A percentile compares a stretch with the other conserved stretches of the same genome.
Conservation (phyloP, 2,797 vertebrate genomes). For the Protonibea diacanthus region DNA sequence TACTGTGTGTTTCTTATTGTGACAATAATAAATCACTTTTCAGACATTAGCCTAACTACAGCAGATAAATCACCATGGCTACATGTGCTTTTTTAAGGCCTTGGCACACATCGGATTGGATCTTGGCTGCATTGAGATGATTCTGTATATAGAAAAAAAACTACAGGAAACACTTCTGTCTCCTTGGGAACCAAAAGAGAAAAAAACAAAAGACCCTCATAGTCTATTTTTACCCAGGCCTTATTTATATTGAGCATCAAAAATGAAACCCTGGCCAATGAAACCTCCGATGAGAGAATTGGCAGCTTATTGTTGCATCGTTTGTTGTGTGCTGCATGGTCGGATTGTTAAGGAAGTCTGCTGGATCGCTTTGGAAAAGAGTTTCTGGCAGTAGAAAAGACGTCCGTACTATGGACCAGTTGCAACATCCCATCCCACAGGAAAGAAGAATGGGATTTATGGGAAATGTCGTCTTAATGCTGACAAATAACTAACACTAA, state of each 20-base stretch:
- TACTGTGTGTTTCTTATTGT: conserved; percentile 10
- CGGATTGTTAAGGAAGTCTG: conserved; percentile 15
- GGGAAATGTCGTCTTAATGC: conserved; percentile 38
- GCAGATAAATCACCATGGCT: conserved; percentile 29
- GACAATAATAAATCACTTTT: conserved; percentile 21
- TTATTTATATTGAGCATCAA: conserved; percentile 28
- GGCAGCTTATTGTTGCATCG: conserved; percentile 30
- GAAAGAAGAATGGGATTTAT: conserved; percentile 53
- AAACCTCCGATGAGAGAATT: conserved; percentile 11
- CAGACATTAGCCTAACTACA: conserved; percentile 26
- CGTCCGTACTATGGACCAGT: conserved; percentile 6
- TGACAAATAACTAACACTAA: conserved; percentile 39
- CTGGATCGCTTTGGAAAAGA: conserved; percentile 20
- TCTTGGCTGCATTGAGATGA: conserved; percentile 31
- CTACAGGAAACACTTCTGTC: conserved; percentile 32
- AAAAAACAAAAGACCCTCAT: conserved; percentile 32
- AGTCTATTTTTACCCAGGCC: conserved; percentile 29
- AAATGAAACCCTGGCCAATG: conserved; percentile 7
- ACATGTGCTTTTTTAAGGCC: conserved; percentile 13
- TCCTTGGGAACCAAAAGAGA: conserved; percentile 13
- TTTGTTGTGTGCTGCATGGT: not conserved
- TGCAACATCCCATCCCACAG: conserved; percentile 28
- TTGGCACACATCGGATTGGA: conserved; percentile 36
- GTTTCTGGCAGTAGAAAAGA: conserved; percentile 35
- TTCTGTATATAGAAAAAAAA: conserved; percentile 3